A percentile compares a stretch with the other conserved stretches of the same genome.
Evolutionary conservation across 2,113 vertebrate species (phyloP).

Genomic region (Athene noctua): DNA sequence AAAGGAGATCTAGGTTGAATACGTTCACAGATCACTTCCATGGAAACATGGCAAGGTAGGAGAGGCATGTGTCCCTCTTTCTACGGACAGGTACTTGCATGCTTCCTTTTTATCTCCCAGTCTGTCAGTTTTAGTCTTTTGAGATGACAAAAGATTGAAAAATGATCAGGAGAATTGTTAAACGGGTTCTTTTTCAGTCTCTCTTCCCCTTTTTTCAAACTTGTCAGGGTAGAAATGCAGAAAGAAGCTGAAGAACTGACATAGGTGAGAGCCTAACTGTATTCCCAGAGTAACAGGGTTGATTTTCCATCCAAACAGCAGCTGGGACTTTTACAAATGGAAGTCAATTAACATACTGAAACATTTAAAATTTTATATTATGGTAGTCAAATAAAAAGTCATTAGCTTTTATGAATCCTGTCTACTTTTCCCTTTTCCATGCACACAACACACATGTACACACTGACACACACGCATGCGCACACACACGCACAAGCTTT

Average conservation of each 20-base stretch:
- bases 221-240: not conserved
- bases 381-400: not conserved
- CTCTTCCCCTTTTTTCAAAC: not conserved
- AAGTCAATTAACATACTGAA: slow-evolving; percentile 18
- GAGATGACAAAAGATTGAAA: slow-evolving; percentile 20
- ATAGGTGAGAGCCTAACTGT: slow-evolving; percentile 1
- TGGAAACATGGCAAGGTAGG: slow-evolving; percentile 52
- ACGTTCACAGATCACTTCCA: slow-evolving; percentile 56
- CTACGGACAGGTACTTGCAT: slow-evolving; percentile 31
- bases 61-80: slow-evolving; percentile 20
- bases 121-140: not conserved
- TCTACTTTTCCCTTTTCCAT: not conserved
- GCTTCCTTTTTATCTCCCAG: slow-evolving; percentile 37
- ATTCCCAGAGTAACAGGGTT: not conserved
- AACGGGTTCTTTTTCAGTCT: slow-evolving; percentile 28
- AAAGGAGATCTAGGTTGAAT: not conserved
- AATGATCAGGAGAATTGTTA: not conserved
- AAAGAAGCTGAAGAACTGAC: not conserved
- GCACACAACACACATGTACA: not conserved
- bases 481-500: not conserved
- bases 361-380: not conserved
- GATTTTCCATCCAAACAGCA: not conserved
- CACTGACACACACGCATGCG: fast-evolving
- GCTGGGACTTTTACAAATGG: slow-evolving; percentile 25
- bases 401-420: not conserved